Evolutionary conservation across 2,888 invertebrate species (phyloP), one percentile per base, ranked within the genome.

Genomic region (Dilophus febrilis): DNA sequence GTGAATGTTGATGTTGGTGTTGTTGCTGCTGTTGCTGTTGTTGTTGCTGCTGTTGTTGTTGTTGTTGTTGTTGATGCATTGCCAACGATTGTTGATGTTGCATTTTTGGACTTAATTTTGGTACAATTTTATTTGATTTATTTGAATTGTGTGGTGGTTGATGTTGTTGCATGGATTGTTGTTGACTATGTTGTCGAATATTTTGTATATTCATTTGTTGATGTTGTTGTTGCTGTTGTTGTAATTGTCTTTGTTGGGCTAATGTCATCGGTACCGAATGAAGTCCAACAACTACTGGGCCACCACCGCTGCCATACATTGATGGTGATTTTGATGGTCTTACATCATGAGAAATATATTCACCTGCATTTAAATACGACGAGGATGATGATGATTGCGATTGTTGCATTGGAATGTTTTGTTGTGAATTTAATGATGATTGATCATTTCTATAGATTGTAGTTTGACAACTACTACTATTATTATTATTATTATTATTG

Each of bases 121-220:
- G 66, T 43, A 65, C 64, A 41, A 65, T 53, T 51, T 74, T 72
- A 11, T 65, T 62, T 40, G 65, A 66, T 12, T 62, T 66, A 2
- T 61, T 59, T 19, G 14, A 7, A 16, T 35, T 28, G 5, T 28
- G 31, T 22, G 44, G 44, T 22, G 43, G 41, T 14, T 32, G 42
- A 5, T 33, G 39, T 11, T 39, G 44, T 14, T 37, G 39, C 29
- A 48, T 1, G 11, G 49, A 46, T 43, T 48, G 50, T 29, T 57
- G 57, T 40, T 62, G 56, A 22, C 22, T 8, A 22, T 22, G 22
- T 22, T 4, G 8, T 22, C 22, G 22, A 22, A 22, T 22, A 11
- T 14, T 18, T 22, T 35, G 37, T 38, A 11, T 17, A 16, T 22
- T 32, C n/a, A 12, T 29, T 35, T 35, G 18, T 13, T 12, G 18